Base-by-base conservation (phyloP, 2,888 invertebrate species). In the Tinea pellionella region DNA sequence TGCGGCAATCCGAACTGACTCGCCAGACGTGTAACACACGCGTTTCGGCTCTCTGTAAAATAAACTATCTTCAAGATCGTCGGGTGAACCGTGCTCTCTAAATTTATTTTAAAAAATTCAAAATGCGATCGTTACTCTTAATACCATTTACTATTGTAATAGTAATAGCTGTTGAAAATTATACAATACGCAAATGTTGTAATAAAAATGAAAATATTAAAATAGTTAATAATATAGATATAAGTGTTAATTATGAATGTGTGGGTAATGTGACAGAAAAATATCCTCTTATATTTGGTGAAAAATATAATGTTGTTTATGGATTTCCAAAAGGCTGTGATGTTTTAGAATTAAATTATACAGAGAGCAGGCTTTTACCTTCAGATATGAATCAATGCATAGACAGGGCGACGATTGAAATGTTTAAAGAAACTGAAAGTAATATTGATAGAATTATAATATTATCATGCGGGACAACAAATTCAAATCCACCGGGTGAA, bases 141-240 rank as follows among this genome's bases (percentile, higher is more conserved):
- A 16, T 47, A 15, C 8, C 47, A 4, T 15, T 47, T n/a, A 37
- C 37, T 37, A 47, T 47, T 9, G 47, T 16, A 15, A 47, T 13
- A 13, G 47, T 15, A 15, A 2, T 16, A 9, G 47, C 47, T 47
- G 47, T 6, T 37, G 47, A 47, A 4, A 47, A 47, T 2, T 15
- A 15, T 16, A n/a, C n/a, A 16, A n/a, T 57, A 67, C 74, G 74
- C 60, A 88, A 86, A 71, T 88, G 88, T 67, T 88, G 88, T 68
- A 68, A 71, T 2, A 68, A 68, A 51, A 66, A 66, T 63, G 66
- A 79, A 63, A 78, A 74, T 67, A 73, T 88, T 55, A 63, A 80
- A 60, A 80, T 74, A 73, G 67, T 77, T 62, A 65, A 65, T 53
- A 70, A 73, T 59, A 63, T 65, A 43, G 62, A 62, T 16, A 61